Base-by-base conservation (phyloP, 1,140 invertebrate genomes). In the Leptopilina clavipes region DNA sequence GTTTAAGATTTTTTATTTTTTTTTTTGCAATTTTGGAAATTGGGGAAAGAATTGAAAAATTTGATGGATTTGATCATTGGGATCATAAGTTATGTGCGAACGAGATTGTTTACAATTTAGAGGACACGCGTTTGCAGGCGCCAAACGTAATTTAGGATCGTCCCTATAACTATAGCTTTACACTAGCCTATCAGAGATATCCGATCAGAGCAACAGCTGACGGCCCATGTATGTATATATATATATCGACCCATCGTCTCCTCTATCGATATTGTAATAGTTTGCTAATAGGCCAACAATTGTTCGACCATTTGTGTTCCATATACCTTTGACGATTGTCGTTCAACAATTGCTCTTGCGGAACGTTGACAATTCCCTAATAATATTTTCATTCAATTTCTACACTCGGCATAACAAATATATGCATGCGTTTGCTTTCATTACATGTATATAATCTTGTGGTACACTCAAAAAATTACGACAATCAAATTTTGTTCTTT, bases 211-310 rank as follows among this genome's bases (percentile, higher is more conserved):
- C 85, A 86, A 86, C 84, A 86, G 85, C 85, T 86, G 85, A 86
- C 80, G 83, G 79, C 59, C 74, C 75, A 74, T 31, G 25, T 31
- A 31, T 31, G 5, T 31, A 31, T 76, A 75, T 85, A 82, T 86
- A 82, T 86, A 77, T 82, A 86, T 85, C 82, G 81, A 85, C 75
- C 79, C 73, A 86, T 87, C 83, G 78, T 45, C 76, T 59, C 76
- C 59, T 74, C 72, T 75, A 84, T 85, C 79, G 80, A 83, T 82
- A 82, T 81, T 83, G 81, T 85, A 86, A 87, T 87, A 85, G 85
- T 86, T 86, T 82, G 77, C 82, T 86, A 86, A 87, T 88, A 85
- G 85, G 81, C 71, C 71, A 74, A 72, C 80, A 82, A 86, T 88
- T 86, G 86, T 87, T 83, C 79, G 79, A 77, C 75, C 78, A 77